phyloP scores from a whole-genome alignment of 2,797 vertebrate species.

The Protosalanx chinensis region DNA sequence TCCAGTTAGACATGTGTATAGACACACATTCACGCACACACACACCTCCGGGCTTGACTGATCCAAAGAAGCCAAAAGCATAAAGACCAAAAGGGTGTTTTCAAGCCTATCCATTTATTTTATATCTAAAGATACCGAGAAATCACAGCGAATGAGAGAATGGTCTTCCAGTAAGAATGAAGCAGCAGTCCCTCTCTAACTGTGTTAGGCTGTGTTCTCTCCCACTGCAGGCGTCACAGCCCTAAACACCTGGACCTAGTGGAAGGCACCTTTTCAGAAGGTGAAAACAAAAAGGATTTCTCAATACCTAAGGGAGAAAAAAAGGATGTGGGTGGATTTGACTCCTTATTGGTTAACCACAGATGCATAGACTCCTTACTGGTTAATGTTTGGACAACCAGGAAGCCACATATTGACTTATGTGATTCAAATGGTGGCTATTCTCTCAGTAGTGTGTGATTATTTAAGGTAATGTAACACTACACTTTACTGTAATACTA shows the following conservation, averaged over 20 bases:
- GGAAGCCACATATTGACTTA: too few species aligned
- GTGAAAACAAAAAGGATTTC: slow-evolving; percentile 32
- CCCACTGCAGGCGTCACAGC: slow-evolving; percentile 26
- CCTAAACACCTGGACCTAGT: slow-evolving; percentile 30
- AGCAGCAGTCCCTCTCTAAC: background rate
- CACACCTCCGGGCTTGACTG: slow-evolving; percentile 10
- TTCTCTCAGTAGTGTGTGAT: too few species aligned
- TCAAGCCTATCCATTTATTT: background rate
- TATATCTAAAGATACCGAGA: too few species aligned
- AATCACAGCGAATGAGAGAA: background rate
- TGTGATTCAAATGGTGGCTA: too few species aligned
- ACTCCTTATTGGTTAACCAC: slow-evolving; percentile 19
- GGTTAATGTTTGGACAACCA: too few species aligned
- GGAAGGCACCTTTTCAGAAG: slow-evolving; percentile 8
- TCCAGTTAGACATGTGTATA: background rate
- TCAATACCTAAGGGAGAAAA: slow-evolving; percentile 28
- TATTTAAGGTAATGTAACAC: background rate
- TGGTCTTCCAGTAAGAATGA: background rate
- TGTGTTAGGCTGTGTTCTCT: slow-evolving; percentile 15
- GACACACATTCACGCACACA: slow-evolving; percentile 4
- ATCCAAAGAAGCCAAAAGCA: slow-evolving; percentile 26
- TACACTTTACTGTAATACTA: background rate
- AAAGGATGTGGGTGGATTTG: slow-evolving; percentile 24
- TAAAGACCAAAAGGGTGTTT: background rate
- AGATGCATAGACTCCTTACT: too few species aligned